Evolutionary conservation across 2,797 vertebrate genomes (phyloP).

Genomic region (Tokudaia tokunoshimensis): DNA sequence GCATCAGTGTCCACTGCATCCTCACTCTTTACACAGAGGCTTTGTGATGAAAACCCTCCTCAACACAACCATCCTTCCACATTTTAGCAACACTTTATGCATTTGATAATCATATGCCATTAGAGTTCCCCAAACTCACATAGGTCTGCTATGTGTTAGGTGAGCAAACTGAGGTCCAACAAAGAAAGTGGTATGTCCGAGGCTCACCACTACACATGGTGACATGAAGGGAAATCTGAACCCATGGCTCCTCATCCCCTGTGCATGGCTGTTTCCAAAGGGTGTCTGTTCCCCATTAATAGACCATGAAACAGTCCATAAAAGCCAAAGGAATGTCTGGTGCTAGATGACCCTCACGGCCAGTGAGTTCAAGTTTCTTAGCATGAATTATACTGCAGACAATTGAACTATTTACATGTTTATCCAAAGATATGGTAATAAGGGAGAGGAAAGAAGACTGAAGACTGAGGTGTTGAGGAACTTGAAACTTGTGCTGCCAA

Average conservation of each 20-base stretch:
- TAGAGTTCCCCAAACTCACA: not conserved
- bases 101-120: not conserved
- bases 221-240: not conserved
- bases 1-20: accelerated
- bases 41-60: not conserved
- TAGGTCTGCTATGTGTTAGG: not conserved
- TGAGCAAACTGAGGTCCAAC: not conserved
- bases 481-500: not conserved
- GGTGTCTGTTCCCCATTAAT: not conserved
- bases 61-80: not conserved
- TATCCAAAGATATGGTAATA: not conserved
- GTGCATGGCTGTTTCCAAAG: not conserved
- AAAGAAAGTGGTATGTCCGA: not conserved
- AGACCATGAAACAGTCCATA: conserved; percentile 63
- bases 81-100: not conserved
- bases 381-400: not conserved
- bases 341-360: not conserved
- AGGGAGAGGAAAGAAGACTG: not conserved
- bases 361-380: not conserved
- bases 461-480: not conserved
- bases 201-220: not conserved
- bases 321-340: conserved; percentile 56
- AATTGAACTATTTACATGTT: not conserved
- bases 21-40: not conserved
- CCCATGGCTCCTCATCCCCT: not conserved